Conservation (phyloP, 2,888 invertebrate genomes). For the Polyploca ridens region DNA sequence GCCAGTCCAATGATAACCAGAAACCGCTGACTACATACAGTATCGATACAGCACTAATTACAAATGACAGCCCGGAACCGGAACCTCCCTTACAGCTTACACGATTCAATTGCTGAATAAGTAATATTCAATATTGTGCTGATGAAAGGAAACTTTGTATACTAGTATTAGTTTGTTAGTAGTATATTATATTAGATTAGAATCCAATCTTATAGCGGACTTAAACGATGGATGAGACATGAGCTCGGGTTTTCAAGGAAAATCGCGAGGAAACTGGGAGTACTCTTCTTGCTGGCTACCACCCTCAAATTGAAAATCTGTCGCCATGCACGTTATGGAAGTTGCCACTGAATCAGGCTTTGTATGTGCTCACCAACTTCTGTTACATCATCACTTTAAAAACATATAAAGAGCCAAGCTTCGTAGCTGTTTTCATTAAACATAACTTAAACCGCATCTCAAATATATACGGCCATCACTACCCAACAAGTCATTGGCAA, state of each 20-base stretch:
- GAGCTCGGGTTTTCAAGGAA: no score
- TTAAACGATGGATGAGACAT: neutral
- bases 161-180: neutral
- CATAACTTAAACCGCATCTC: neutral
- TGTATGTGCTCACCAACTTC: no score
- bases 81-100: conserved; percentile 26
- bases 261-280: no score
- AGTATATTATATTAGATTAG: no score
- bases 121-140: neutral
- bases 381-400: no score
- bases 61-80: conserved; percentile 26
- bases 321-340: no score
- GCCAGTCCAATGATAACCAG: neutral
- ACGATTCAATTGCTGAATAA: conserved; percentile 22
- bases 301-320: no score
- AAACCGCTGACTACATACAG: conserved; percentile 29
- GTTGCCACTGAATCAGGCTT: no score
- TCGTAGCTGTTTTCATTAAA: neutral
- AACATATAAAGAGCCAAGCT: neutral
- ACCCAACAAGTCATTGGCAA: neutral
- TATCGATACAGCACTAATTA: conserved; percentile 34
- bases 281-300: no score
- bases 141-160: neutral
- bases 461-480: no score
- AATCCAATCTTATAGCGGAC: neutral